These are phyloP conservation scores for Peromyscus leucopus DNA, from an alignment of 2,113 vertebrate species.

Conservation along the genomic window DNA sequence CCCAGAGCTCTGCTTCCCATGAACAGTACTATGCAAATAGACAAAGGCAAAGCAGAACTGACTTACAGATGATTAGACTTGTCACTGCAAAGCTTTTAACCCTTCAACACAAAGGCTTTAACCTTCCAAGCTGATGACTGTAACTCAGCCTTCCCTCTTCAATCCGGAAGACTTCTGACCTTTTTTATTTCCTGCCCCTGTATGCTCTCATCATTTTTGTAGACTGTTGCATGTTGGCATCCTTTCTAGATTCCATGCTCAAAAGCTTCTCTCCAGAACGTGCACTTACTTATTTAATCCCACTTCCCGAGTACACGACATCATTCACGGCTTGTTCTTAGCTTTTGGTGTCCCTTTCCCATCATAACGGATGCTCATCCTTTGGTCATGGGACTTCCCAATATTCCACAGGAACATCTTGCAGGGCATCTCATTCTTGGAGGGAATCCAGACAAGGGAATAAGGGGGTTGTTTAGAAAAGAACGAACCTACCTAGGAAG, in stretches of 20 bases:
- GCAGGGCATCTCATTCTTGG: accelerated
- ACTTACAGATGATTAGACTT: not conserved
- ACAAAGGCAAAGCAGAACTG: not conserved
- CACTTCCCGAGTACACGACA: not conserved
- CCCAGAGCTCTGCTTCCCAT: not conserved
- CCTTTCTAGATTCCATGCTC: not conserved
- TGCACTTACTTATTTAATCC: not conserved
- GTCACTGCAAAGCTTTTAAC: not conserved
- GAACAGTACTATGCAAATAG: accelerated
- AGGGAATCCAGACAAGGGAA: not conserved
- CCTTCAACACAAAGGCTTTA: not conserved
- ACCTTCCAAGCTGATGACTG: not conserved
- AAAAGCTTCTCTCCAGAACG: not conserved
- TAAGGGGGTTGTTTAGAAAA: not conserved
- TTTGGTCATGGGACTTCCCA: not conserved
- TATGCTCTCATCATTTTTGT: not conserved
- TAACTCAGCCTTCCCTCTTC: not conserved
- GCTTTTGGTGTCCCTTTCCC: not conserved
- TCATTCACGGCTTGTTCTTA: not conserved
- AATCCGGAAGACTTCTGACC: not conserved
- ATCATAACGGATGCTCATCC: not conserved
- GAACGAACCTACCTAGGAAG: not conserved
- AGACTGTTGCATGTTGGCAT: not conserved
- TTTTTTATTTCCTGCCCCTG: not conserved
- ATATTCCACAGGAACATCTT: not conserved